Conservation (phyloP, 2,888 invertebrate genomes). For the Lumbricus terrestris region DNA sequence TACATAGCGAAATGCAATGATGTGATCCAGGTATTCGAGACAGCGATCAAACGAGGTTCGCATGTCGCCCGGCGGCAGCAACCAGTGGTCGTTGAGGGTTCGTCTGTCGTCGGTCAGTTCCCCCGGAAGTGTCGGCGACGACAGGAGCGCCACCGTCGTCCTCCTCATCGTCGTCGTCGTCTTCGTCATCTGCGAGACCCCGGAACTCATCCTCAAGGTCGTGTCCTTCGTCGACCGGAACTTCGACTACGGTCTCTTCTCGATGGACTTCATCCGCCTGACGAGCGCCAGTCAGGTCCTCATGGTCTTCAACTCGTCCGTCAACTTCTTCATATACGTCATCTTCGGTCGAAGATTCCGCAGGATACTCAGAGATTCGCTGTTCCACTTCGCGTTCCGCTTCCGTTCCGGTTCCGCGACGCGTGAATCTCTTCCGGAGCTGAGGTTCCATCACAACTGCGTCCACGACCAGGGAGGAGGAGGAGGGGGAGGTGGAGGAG, state of each 20-base stretch:
- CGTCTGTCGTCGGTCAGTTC: background rate
- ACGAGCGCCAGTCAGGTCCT: slow-evolving; percentile 25
- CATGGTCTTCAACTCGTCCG: slow-evolving; percentile 38
- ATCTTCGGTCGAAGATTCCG: slow-evolving; percentile 38
- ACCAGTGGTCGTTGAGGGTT: background rate
- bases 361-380: slow-evolving; percentile 24
- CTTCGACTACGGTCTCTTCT: slow-evolving; percentile 15
- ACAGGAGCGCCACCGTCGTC: slow-evolving; percentile 38
- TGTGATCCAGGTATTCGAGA: background rate
- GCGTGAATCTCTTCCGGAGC: background rate
- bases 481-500: background rate
- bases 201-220: slow-evolving; percentile 32
- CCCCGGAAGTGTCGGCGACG: slow-evolving; percentile 16
- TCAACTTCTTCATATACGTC: slow-evolving; percentile 41
- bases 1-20: no score
- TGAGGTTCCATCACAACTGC: slow-evolving; percentile 18
- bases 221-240: slow-evolving; percentile 26
- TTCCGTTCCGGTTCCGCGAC: slow-evolving; percentile 8
- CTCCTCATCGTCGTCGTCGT: slow-evolving; percentile 37
- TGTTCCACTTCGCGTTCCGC: slow-evolving; percentile 12
- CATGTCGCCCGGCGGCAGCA: background rate
- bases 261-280: background rate
- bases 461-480: slow-evolving; percentile 7
- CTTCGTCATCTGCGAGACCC: slow-evolving; percentile 40
- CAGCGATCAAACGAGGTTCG: background rate